These are phyloP conservation scores for Ciona savignyi DNA, from an alignment of 23 tunicate genomes.

Conservation along the genomic window DNA sequence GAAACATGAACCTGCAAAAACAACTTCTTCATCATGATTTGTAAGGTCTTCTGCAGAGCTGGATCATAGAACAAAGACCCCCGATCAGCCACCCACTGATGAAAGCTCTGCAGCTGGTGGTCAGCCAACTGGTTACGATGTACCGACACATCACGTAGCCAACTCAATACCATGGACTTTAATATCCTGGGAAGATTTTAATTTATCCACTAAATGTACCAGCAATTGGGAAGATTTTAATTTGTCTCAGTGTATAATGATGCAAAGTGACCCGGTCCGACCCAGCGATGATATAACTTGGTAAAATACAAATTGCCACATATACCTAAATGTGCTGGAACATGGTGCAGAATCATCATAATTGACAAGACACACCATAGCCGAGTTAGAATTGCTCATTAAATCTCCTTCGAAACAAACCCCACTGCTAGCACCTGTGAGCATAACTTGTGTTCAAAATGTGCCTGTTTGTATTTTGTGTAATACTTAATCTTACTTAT, in stretches of 20 bases:
- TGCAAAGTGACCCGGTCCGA: too few species aligned
- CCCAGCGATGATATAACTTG: too few species aligned
- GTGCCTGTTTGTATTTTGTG: too few species aligned
- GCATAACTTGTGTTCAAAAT: too few species aligned
- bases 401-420: conserved; percentile 85
- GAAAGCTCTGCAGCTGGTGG: conserved; percentile 66
- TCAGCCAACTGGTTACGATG: conserved; percentile 63
- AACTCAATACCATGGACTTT: conserved; percentile 86
- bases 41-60: conserved; percentile 66
- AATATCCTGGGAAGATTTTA: conserved; percentile 63
- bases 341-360: conserved; percentile 72
- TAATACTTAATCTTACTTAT: too few species aligned
- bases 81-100: conserved; percentile 60
- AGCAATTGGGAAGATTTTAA: too few species aligned
- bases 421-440: too few species aligned
- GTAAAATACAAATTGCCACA: too few species aligned
- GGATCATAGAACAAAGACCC: conserved; percentile 74
- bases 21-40: conserved; percentile 68
- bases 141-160: conserved; percentile 82
- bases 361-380: conserved; percentile 52
- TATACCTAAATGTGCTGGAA: conserved; percentile 62
- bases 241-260: too few species aligned
- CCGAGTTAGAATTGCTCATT: conserved; percentile 45
- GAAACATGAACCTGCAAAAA: conserved; percentile 78
- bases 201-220: too few species aligned